Percentiles rank a stretch among this genome's conserved stretches.
Conservation (phyloP, 2,888 invertebrate genomes). For the Poecilobothrus nobilitatus region DNA sequence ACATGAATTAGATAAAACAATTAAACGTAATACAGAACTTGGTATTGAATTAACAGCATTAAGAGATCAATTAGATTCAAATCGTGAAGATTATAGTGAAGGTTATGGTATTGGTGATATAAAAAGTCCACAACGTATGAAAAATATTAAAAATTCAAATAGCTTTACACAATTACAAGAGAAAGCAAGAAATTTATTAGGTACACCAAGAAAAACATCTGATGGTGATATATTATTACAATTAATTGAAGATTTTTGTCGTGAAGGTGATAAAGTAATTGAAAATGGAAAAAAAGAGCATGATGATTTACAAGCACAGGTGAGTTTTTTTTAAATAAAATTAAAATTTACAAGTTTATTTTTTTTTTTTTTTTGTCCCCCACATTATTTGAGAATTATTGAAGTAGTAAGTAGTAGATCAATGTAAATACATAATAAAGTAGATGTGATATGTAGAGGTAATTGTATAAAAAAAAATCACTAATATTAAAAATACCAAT, state of each 20-base stretch:
- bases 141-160: conserved; percentile 29
- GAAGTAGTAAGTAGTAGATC: too few relatives aligned
- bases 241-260: conserved; percentile 54
- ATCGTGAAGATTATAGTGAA: conserved; percentile 49
- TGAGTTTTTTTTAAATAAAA: conserved; percentile 34
- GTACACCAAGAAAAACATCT: conserved; percentile 28
- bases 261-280: conserved; percentile 52
- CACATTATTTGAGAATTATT: too few relatives aligned
- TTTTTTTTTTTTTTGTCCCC: too few relatives aligned
- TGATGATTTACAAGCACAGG: conserved; percentile 68
- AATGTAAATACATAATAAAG: too few relatives aligned
- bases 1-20: conserved; percentile 52
- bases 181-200: conserved; percentile 37
- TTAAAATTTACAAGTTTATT: not conserved
- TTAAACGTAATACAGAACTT: conserved; percentile 51
- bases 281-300: conserved; percentile 58
- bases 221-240: conserved; percentile 35
- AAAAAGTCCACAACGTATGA: conserved; percentile 32
- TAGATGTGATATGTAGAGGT: too few relatives aligned
- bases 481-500: too few relatives aligned
- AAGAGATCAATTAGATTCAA: conserved; percentile 38
- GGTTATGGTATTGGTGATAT: conserved; percentile 44
- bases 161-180: conserved; percentile 41
- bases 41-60: conserved; percentile 45
- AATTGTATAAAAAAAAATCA: too few relatives aligned